phyloP scores from a whole-genome alignment of 2,113 vertebrate genomes.

The Menura novaehollandiae region DNA sequence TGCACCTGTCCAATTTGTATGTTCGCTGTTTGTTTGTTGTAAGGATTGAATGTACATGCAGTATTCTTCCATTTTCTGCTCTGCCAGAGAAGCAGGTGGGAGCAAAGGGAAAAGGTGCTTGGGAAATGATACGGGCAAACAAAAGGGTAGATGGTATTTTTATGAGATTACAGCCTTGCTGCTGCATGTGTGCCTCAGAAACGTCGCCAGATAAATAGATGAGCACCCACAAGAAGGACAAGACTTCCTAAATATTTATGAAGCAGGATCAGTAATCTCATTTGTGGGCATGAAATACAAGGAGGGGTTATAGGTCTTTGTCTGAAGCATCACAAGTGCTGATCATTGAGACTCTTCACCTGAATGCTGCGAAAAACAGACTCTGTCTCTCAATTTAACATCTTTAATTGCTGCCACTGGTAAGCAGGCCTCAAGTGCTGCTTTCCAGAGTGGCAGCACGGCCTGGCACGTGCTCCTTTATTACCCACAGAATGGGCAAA shows the following conservation, averaged over 20 bases:
- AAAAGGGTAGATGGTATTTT: not conserved
- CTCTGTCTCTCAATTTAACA: not conserved
- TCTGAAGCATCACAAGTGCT: not conserved
- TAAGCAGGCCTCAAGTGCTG: not conserved
- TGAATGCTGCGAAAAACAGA: not conserved
- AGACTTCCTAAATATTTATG: slow-evolving; percentile 13
- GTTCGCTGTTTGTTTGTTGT: not conserved
- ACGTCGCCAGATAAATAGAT: not conserved
- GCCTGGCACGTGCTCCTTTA: not conserved
- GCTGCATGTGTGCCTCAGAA: not conserved
- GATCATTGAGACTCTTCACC: not conserved
- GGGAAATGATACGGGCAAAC: not conserved
- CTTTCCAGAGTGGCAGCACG: not conserved
- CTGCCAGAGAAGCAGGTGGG: not conserved
- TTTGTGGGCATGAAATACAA: not conserved
- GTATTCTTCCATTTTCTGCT: not conserved
- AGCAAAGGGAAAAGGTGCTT: not conserved
- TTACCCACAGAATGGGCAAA: not conserved
- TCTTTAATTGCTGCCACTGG: not conserved
- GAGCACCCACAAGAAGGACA: not conserved
- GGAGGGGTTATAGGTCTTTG: not conserved
- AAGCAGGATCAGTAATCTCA: not conserved
- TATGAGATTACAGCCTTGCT: not conserved
- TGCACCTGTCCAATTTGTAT: not conserved
- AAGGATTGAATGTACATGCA: not conserved